Evolutionary conservation across 2,113 vertebrate genomes (phyloP).

Genomic region (Oncorhynchus gorbuscha): DNA sequence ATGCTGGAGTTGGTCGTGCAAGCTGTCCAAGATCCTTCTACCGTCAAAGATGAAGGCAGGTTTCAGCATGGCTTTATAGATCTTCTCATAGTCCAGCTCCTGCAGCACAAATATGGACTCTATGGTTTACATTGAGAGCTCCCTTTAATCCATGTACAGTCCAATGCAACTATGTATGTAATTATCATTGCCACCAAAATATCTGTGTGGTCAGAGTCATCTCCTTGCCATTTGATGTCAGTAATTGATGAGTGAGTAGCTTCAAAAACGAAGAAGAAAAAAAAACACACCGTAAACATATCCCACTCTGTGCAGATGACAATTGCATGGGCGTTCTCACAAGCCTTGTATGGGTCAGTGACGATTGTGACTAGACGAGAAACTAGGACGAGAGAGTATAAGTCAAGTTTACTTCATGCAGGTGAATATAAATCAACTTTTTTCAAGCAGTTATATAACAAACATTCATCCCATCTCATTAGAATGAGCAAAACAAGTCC

Average conservation of each 20-base stretch:
- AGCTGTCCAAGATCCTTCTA: slow-evolving; percentile 82
- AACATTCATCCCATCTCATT: no score
- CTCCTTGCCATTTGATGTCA: slow-evolving; percentile 16
- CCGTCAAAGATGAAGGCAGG: slow-evolving; percentile 90
- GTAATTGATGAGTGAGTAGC: neutral
- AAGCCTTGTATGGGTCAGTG: slow-evolving; percentile 83
- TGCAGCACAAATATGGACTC: slow-evolving; percentile 37
- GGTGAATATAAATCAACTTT: no score
- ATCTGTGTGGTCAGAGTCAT: neutral
- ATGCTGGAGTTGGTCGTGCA: slow-evolving; percentile 80
- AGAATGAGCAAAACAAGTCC: no score
- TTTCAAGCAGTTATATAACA: no score
- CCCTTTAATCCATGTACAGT: neutral
- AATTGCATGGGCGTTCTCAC: slow-evolving; percentile 84
- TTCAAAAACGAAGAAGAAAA: neutral
- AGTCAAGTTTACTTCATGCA: neutral
- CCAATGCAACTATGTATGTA: neutral
- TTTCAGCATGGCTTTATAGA: slow-evolving; percentile 86
- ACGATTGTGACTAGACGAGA: slow-evolving; percentile 82
- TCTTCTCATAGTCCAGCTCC: slow-evolving; percentile 85
- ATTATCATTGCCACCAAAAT: neutral
- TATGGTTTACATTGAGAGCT: neutral
- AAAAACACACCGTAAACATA: slow-evolving; percentile 82
- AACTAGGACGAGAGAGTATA: slow-evolving; percentile 58
- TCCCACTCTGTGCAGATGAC: slow-evolving; percentile 92